phyloP scores from a whole-genome alignment of 1,140 invertebrate genomes.

The Colletes latitarsis region DNA sequence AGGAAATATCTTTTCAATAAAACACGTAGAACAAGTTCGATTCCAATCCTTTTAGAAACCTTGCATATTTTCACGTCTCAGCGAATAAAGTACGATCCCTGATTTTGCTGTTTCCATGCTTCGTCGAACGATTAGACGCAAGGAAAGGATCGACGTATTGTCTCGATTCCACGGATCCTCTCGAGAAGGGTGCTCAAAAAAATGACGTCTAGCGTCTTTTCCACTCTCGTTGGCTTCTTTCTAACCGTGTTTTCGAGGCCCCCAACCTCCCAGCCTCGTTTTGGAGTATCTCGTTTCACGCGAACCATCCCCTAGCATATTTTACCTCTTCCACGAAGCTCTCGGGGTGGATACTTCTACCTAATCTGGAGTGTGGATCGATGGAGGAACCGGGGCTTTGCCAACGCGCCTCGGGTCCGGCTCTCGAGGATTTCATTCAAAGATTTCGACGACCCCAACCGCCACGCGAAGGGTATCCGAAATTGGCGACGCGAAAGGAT shows the following conservation, averaged over 20 bases:
- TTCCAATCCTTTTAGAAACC: too few relatives aligned
- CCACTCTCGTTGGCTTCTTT: constrained; percentile 8
- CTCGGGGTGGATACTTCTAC: constrained; percentile 43
- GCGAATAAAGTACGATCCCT: not conserved
- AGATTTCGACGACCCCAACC: constrained; percentile 45
- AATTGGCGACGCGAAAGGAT: constrained; percentile 38
- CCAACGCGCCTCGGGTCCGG: constrained; percentile 26
- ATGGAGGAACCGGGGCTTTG: constrained; percentile 39
- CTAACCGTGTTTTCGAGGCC: constrained; percentile 38
- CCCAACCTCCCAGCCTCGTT: constrained; percentile 48
- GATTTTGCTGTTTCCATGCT: not conserved
- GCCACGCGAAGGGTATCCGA: not conserved
- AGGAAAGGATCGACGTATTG: not conserved
- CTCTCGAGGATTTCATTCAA: constrained; percentile 59
- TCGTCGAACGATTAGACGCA: not conserved
- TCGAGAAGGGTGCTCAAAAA: not conserved
- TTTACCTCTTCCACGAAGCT: constrained; percentile 21
- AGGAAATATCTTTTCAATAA: too few relatives aligned
- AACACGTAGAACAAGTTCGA: too few relatives aligned
- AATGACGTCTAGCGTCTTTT: constrained; percentile 12
- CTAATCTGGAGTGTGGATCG: constrained; percentile 56
- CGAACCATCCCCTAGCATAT: constrained; percentile 33
- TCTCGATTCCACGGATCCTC: not conserved
- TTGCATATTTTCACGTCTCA: too few relatives aligned
- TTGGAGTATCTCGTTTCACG: constrained; percentile 53